phyloP scores from a whole-genome alignment of 2,888 invertebrate genomes.

The Philereme transversata region DNA sequence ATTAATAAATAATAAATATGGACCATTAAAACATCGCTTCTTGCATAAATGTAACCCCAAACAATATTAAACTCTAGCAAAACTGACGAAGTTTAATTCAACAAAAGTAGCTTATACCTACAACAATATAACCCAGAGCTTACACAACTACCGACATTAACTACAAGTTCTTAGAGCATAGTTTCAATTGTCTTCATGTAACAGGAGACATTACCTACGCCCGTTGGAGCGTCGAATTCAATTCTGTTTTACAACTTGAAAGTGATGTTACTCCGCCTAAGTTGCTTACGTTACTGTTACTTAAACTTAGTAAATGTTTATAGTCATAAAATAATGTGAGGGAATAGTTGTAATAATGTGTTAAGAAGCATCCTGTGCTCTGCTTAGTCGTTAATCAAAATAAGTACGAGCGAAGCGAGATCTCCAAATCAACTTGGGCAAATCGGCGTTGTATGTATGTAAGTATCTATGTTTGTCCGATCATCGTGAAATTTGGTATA shows the following conservation, averaged over 20 bases:
- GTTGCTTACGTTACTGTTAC: conserved; percentile 14
- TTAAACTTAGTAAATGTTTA: not conserved
- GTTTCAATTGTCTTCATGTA: conserved; percentile 29
- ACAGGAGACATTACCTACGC: conserved; percentile 18
- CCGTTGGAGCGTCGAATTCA: conserved; percentile 32
- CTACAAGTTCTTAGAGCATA: conserved; percentile 13
- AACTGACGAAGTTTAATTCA: conserved; percentile 10
- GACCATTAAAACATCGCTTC: too few relatives aligned
- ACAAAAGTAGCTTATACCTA: conserved; percentile 17
- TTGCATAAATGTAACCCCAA: not conserved
- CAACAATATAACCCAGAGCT: conserved; percentile 10
- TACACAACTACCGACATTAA: conserved; percentile 16
- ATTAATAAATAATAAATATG: too few relatives aligned
- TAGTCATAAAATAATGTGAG: too few relatives aligned
- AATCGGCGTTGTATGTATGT: too few relatives aligned
- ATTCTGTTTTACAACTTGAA: conserved; percentile 29
- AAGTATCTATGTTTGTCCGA: too few relatives aligned
- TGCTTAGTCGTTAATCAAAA: too few relatives aligned
- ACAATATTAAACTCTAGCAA: not conserved
- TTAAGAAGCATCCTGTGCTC: too few relatives aligned
- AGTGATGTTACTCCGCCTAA: conserved; percentile 21
- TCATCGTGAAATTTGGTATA: too few relatives aligned
- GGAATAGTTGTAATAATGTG: too few relatives aligned
- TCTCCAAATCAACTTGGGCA: too few relatives aligned
- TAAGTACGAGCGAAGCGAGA: too few relatives aligned